Evolutionary conservation across 2,113 vertebrate species (phyloP), one percentile per base, ranked within the genome.

Genomic region (Hemicordylus capensis): DNA sequence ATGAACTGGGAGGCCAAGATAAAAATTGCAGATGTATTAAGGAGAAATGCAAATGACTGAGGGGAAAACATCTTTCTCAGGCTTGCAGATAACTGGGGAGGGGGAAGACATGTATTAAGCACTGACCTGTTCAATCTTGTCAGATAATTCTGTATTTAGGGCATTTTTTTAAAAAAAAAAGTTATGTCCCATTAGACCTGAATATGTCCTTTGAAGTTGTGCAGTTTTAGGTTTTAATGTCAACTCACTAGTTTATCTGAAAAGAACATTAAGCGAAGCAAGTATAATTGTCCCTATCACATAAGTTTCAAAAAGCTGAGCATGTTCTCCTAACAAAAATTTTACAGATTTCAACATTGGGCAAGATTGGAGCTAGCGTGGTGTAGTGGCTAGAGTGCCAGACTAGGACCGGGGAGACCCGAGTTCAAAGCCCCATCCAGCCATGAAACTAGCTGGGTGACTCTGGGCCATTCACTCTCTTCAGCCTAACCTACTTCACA

Each of bases 161-260:
- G 28, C 75, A 19, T 80, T 90, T 54, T 86, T 91, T 42, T 10
- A 9, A 46, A 0, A 56, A 89, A 70, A 86, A 84, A 37, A 77
- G 59, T 58, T 87, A 58, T 20, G 6, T 37, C 15, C 69, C 6
- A 10, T 28, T 91, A 63, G 46, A 87, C n/a, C 28, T 69, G 89
- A 88, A 22, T 81, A 69, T 61, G 54, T 90, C 84, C 88, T 90
- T 89, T 92, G 88, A 81, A 39, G 1, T 34, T 39, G 22, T 28
- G 89, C 77, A 22, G 2, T 56, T n/a, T 86, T 89, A 64, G 1
- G 6, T 80, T 85, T 82, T 91, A 83, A 89, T 86, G 80, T 88
- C 91, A 87, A 93, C 46, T 77, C 28, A 59, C 74, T 89, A 84
- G 92, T 88, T 87, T 84, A 80, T 91, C 87, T 94, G 85, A 75